Conservation (phyloP, 2,113 vertebrate species). For the Entomyzon cyanotis region DNA sequence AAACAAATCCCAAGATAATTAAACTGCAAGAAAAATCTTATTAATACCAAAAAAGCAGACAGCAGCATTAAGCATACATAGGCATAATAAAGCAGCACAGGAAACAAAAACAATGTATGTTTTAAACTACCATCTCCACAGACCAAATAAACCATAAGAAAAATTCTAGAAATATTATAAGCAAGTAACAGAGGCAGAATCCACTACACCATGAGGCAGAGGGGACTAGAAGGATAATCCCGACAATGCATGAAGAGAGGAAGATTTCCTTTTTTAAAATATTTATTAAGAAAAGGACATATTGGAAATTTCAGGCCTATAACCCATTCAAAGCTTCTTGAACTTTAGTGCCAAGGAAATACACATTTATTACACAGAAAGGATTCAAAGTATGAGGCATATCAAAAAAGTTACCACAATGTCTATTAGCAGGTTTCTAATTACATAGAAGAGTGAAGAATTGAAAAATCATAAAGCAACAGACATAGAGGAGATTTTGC, state of each 20-base stretch:
- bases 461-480: background rate
- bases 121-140: background rate
- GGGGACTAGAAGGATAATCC: background rate
- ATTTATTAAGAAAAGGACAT: background rate
- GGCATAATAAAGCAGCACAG: background rate
- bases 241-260: background rate
- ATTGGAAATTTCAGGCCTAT: background rate
- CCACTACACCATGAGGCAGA: background rate
- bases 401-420: background rate
- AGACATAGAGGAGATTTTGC: background rate
- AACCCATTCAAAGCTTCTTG: background rate
- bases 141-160: background rate
- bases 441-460: background rate
- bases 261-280: background rate
- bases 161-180: background rate
- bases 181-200: background rate
- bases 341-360: background rate
- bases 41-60: background rate
- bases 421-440: background rate
- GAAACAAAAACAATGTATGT: background rate
- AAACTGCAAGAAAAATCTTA: background rate
- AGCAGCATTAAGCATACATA: background rate
- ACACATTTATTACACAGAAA: background rate
- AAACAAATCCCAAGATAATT: background rate
- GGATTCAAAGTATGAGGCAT: background rate